phyloP scores from a whole-genome alignment of 1,140 invertebrate species.

The Ceratosolen fusciceps region DNA sequence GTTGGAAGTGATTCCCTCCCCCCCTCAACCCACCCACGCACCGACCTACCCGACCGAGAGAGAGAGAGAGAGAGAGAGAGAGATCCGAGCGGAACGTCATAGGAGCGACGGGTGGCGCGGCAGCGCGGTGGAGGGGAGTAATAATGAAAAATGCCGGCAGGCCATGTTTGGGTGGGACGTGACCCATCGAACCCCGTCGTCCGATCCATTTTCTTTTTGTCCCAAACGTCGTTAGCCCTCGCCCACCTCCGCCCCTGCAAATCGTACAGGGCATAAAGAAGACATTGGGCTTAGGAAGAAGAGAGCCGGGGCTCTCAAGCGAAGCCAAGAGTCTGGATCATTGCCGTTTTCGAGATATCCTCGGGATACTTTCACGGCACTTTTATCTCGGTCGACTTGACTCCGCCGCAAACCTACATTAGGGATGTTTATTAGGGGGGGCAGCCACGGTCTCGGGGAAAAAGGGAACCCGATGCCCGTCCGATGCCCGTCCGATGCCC shows the following conservation, averaged over 20 bases:
- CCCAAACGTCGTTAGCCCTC: neutral
- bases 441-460: too few species aligned
- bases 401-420: neutral
- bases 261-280: neutral
- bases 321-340: neutral
- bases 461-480: too few species aligned
- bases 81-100: too few species aligned
- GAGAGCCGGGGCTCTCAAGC: too few species aligned
- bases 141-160: conserved; percentile 49
- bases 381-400: neutral
- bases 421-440: neutral
- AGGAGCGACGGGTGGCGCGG: too few species aligned
- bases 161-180: conserved; percentile 46
- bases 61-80: too few species aligned
- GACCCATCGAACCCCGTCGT: neutral
- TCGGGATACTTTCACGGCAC: neutral
- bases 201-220: conserved; percentile 37
- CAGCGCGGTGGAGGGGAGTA: conserved; percentile 6
- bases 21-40: neutral
- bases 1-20: neutral
- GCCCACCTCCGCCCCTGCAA: neutral
- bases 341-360: neutral
- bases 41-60: too few species aligned
- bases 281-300: neutral
- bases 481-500: too few species aligned